A percentile compares a stretch with the other conserved stretches of the same genome.
Conservation (phyloP, 2,888 invertebrate species). For the Strigamia transsilvanica region DNA sequence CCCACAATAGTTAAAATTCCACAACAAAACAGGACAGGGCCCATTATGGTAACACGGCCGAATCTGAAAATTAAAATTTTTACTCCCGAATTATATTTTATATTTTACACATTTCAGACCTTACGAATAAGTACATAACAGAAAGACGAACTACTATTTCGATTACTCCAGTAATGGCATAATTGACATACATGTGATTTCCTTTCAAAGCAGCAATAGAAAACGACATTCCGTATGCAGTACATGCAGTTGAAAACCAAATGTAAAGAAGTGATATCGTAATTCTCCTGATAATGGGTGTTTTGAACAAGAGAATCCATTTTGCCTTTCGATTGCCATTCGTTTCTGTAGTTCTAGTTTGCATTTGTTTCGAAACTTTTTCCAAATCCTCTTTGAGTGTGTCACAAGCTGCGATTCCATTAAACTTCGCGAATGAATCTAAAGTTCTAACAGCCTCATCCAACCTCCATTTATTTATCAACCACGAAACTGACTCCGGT, state of each 20-base stretch:
- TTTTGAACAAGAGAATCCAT: background rate
- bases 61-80: background rate
- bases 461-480: slow-evolving; percentile 57
- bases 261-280: slow-evolving; percentile 35
- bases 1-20: slow-evolving; percentile 34
- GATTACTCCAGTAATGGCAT: slow-evolving; percentile 34
- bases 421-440: slow-evolving; percentile 54
- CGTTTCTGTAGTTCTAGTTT: background rate
- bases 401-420: background rate
- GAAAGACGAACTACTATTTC: slow-evolving; percentile 40
- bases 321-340: background rate
- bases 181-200: slow-evolving; percentile 52
- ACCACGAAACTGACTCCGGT: slow-evolving; percentile 59
- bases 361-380: background rate
- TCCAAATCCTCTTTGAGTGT: slow-evolving; percentile 29
- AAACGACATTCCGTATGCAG: slow-evolving; percentile 33
- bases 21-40: background rate
- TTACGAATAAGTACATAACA: slow-evolving; percentile 14
- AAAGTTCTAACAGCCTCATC: slow-evolving; percentile 57
- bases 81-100: background rate
- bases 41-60: slow-evolving; percentile 37
- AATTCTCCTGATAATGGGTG: slow-evolving; percentile 21
- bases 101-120: background rate
- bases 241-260: slow-evolving; percentile 49
- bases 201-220: slow-evolving; percentile 8